Conservation (phyloP, 2,113 vertebrate species). For the Pelobates fuscus region DNA sequence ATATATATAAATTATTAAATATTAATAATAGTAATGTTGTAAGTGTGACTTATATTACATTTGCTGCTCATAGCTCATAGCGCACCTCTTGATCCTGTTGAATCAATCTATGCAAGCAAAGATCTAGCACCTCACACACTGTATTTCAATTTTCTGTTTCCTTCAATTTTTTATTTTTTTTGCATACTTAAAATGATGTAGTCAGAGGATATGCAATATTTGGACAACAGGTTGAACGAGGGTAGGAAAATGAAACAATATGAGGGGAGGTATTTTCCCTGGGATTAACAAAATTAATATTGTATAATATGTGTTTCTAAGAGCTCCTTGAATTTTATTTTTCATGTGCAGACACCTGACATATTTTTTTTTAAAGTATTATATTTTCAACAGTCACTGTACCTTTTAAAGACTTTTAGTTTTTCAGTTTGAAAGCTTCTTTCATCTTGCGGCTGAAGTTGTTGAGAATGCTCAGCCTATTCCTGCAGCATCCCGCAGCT, state of each 20-base stretch:
- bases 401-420: slow-evolving; percentile 41
- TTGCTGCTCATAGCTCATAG: no score
- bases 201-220: slow-evolving; percentile 20
- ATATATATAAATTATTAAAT: no score
- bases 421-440: slow-evolving; percentile 34
- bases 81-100: no score
- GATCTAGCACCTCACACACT: background rate
- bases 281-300: slow-evolving; percentile 30
- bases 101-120: no score
- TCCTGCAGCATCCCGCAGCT: slow-evolving; percentile 41
- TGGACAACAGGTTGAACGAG: slow-evolving; percentile 25
- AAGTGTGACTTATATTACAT: no score
- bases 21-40: no score
- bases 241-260: slow-evolving; percentile 19
- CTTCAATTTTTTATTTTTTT: background rate
- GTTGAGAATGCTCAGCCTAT: slow-evolving; percentile 36
- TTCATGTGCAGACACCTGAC: slow-evolving; percentile 20
- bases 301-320: slow-evolving; percentile 17
- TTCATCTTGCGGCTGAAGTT: slow-evolving; percentile 44
- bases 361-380: slow-evolving; percentile 20
- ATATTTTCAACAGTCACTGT: slow-evolving; percentile 2
- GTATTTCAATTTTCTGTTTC: background rate
- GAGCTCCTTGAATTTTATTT: slow-evolving; percentile 4
- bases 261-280: slow-evolving; percentile 10
- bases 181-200: slow-evolving; percentile 8